A percentile compares a stretch with the other conserved stretches of the same genome.
phyloP scores from a whole-genome alignment of 2,888 invertebrate species.

The Lingula anatina region DNA sequence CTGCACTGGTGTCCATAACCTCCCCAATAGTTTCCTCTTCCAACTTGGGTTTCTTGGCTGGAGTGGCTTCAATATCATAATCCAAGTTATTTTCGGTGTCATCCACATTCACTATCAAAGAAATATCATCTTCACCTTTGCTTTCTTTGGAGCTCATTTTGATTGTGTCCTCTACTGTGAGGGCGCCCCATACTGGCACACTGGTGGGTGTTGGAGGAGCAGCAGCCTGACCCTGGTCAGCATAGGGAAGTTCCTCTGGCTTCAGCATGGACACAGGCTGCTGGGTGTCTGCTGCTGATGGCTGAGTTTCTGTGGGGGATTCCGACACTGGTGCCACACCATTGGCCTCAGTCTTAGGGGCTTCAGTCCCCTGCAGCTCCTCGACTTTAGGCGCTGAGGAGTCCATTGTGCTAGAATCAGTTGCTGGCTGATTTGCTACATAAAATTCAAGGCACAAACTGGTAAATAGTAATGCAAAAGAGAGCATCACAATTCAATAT shows the following conservation, averaged over 20 bases:
- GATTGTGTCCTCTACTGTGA: slow-evolving; percentile 35
- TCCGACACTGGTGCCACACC: not conserved
- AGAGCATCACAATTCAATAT: too few species aligned
- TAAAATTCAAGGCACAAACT: too few species aligned
- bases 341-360: too few species aligned
- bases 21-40: too few species aligned
- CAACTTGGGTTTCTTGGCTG: too few species aligned
- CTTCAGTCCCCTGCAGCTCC: too few species aligned
- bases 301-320: not conserved
- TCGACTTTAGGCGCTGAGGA: too few species aligned
- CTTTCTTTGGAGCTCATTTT: slow-evolving; percentile 18
- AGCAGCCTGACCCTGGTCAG: not conserved
- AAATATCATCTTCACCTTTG: slow-evolving; percentile 37
- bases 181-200: slow-evolving; percentile 15
- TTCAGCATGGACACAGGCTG: not conserved
- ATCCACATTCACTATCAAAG: slow-evolving; percentile 51
- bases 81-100: slow-evolving; percentile 51
- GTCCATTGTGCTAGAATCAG: too few species aligned
- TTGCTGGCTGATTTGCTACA: too few species aligned
- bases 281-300: not conserved
- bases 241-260: not conserved
- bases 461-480: too few species aligned
- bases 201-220: not conserved
- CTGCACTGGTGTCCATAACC: too few species aligned
- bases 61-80: slow-evolving; percentile 40